A percentile compares a stretch with the other conserved stretches of the same genome.
These are phyloP conservation scores for Cossypha polioptera DNA, from an alignment of 2,797 vertebrate species.

Conservation along the genomic window DNA sequence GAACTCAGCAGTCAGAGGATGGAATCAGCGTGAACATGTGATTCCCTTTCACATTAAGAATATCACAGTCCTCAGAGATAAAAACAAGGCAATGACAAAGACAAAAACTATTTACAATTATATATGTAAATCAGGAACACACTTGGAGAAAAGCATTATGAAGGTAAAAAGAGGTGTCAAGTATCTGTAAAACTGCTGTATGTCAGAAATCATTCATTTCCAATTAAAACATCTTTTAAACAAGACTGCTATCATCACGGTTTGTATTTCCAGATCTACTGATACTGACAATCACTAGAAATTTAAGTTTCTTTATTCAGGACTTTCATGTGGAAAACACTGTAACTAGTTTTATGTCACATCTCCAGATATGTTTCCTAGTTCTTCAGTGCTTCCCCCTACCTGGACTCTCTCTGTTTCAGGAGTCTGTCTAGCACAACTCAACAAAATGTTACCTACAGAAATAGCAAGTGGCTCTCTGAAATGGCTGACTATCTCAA, in stretches of 20 bases:
- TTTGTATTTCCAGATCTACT: not conserved
- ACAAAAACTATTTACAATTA: not conserved
- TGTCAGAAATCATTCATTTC: not conserved
- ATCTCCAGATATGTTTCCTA: not conserved
- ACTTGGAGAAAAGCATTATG: not conserved
- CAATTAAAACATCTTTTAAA: not conserved
- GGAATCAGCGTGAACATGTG: not conserved
- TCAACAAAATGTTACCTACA: not conserved
- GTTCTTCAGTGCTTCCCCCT: not conserved
- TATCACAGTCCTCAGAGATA: not conserved
- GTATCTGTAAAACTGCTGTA: not conserved
- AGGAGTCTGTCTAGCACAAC: not conserved
- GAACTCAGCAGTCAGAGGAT: not conserved
- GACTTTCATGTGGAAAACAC: not conserved
- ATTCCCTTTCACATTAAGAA: not conserved
- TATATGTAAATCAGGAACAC: not conserved
- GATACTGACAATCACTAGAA: not conserved
- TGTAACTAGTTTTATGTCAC: not conserved
- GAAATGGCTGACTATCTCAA: not conserved
- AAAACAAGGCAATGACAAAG: not conserved
- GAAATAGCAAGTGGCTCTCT: not conserved
- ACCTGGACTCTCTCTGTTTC: not conserved
- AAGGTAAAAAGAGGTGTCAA: not conserved
- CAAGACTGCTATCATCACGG: not conserved
- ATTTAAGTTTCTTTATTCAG: not conserved